These are phyloP conservation scores for Aphelenchoides fujianensis DNA, from an alignment of 1,140 invertebrate species.

Conservation along the genomic window DNA sequence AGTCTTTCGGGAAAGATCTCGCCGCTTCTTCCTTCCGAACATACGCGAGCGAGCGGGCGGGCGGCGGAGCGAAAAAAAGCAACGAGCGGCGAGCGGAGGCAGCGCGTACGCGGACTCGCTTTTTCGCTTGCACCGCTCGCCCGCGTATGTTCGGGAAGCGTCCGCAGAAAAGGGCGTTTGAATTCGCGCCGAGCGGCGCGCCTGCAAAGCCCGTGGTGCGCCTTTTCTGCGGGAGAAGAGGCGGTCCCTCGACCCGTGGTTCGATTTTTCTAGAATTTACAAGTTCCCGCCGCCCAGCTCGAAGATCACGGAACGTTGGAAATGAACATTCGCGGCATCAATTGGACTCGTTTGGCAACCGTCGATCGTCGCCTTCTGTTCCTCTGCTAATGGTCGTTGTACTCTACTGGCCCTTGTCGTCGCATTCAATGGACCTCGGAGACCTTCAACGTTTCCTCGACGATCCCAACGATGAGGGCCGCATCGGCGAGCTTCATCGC, in stretches of 20 bases:
- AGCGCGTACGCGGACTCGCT: background rate
- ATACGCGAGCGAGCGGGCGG: background rate
- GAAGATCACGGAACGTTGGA: background rate
- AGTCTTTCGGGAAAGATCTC: background rate
- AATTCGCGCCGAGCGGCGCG: background rate
- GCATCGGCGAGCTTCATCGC: background rate
- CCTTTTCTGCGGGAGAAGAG: too few species aligned
- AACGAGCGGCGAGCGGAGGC: too few species aligned
- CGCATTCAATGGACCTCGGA: background rate
- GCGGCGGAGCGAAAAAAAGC: too few species aligned
- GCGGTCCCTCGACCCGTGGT: background rate
- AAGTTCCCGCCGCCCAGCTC: background rate
- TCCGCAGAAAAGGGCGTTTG: background rate
- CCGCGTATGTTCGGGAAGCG: background rate
- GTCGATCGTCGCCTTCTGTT: background rate
- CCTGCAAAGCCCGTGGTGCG: background rate
- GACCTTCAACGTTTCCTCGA: slow-evolving; percentile 9
- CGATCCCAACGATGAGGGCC: background rate
- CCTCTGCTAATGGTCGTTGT: background rate
- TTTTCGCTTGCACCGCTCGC: background rate
- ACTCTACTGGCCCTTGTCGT: background rate
- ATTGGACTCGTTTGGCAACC: background rate
- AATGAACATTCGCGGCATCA: background rate
- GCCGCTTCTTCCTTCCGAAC: slow-evolving; percentile 1
- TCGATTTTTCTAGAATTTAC: background rate